phyloP scores from a whole-genome alignment of 1,140 invertebrate genomes.

The Pectinophora gossypiella region DNA sequence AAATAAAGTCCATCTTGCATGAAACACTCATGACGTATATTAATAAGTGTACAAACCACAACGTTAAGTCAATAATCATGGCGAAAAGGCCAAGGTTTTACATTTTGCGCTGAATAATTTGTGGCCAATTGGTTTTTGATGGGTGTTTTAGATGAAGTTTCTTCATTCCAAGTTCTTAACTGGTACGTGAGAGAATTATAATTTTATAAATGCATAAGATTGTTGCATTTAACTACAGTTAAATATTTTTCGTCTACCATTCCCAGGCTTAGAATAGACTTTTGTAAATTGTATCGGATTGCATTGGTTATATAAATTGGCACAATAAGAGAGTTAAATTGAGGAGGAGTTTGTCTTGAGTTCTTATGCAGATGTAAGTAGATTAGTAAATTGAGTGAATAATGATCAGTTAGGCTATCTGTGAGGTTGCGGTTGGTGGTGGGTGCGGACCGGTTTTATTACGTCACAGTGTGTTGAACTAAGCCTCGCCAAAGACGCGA shows the following conservation, averaged over 20 bases:
- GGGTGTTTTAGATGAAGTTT: constrained; percentile 20
- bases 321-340: neutral
- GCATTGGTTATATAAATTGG: neutral
- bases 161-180: neutral
- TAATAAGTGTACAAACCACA: constrained; percentile 39
- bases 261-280: neutral
- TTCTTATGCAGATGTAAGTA: too few relatives aligned
- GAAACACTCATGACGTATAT: constrained; percentile 22
- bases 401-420: too few relatives aligned
- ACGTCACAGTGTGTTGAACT: constrained; percentile 50
- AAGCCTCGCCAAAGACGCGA: constrained; percentile 19
- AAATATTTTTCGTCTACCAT: too few relatives aligned
- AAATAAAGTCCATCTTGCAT: constrained; percentile 30
- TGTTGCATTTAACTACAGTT: neutral
- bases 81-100: constrained; percentile 54
- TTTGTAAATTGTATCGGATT: neutral
- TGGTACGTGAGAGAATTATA: constrained; percentile 5
- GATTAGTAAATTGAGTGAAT: neutral
- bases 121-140: constrained; percentile 53
- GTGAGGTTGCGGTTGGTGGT: constrained; percentile 7
- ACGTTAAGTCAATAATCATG: constrained; percentile 36
- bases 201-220: neutral
- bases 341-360: too few relatives aligned
- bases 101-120: constrained; percentile 51
- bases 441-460: constrained; percentile 34